A percentile compares a stretch with the other conserved stretches of the same genome.
phyloP scores from a whole-genome alignment of 1,140 invertebrate genomes.

The Drosophila albomicans region DNA sequence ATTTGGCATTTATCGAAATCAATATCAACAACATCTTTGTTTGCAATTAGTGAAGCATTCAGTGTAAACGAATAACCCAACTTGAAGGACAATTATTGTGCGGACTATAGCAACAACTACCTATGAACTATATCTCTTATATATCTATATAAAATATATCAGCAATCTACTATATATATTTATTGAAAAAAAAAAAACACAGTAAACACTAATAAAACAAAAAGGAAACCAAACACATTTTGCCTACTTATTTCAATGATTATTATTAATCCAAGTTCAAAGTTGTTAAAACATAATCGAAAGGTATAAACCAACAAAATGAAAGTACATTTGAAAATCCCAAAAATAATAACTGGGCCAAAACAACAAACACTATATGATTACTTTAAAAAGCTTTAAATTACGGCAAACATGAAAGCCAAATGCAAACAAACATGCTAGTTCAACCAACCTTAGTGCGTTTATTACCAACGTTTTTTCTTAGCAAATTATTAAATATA shows the following conservation, averaged over 20 bases:
- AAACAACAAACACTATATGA: slow-evolving; percentile 52
- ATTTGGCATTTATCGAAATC: slow-evolving; percentile 62
- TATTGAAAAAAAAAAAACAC: slow-evolving; percentile 27
- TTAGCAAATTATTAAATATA: slow-evolving; percentile 69
- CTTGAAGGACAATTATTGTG: slow-evolving; percentile 67
- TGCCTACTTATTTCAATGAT: slow-evolving; percentile 63
- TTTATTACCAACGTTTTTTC: slow-evolving; percentile 71
- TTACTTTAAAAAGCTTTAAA: slow-evolving; percentile 80
- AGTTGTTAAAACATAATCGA: slow-evolving; percentile 50
- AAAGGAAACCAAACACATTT: slow-evolving; percentile 56
- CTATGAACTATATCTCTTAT: slow-evolving; percentile 48
- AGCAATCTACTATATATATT: slow-evolving; percentile 46
- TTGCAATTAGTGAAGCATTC: slow-evolving; percentile 43
- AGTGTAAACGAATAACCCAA: slow-evolving; percentile 78
- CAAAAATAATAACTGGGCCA: slow-evolving; percentile 24
- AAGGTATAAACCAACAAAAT: slow-evolving; percentile 30
- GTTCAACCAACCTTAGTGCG: slow-evolving; percentile 70
- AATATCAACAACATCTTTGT: slow-evolving; percentile 57
- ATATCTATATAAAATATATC: slow-evolving; percentile 41
- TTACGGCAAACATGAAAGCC: slow-evolving; percentile 44
- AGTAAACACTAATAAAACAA: slow-evolving; percentile 62
- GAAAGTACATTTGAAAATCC: slow-evolving; percentile 47
- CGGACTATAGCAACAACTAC: slow-evolving; percentile 67
- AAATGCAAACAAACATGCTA: slow-evolving; percentile 47
- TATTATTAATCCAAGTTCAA: slow-evolving; percentile 46